Base-by-base conservation (phyloP, 2,113 vertebrate genomes). In the Nothobranchius furzeri region DNA sequence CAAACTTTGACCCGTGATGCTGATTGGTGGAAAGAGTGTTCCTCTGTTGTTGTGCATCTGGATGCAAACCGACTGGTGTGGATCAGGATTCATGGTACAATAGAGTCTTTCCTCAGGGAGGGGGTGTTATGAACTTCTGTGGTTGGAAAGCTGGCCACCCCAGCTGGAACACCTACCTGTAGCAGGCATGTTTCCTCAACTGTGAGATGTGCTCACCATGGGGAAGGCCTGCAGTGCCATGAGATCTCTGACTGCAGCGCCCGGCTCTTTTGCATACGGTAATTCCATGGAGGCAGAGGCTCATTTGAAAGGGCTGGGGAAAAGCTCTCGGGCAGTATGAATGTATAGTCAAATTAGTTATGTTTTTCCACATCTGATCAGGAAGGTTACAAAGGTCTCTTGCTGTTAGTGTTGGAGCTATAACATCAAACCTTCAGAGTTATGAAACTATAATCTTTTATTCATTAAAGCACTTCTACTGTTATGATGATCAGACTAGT, bases 231-330 rank as follows among this genome's bases (percentile, higher is more conserved):
- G 43, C 73, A 12, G 56, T 48, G 58, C 71, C 69, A 15, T 50
- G 73, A 57, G 55, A 73, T 66, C 70, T 30, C 30, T 60, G 71
- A 68, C 61, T 70, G 72, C 82, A 79, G 69, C 45, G 63, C 61
- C 47, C n/a, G 10, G 50, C 83, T 88, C 37, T 57, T 93, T 93
- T 93, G 90, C 90, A 92, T 91, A 76, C 4, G n/a, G 84, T 76
- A 81, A 87, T 92, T 91, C 87, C 90, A 79, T 89, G 84, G 88
- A 92, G 87, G 82, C 83, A 68, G 40, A 43, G 46, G 64, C 64
- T 82, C 12, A 61, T 83, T 86, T 82, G 55, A 82, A 83, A 85
- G 73, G 35, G 48, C 61, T 61, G 79, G 67, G 82, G 88, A 89
- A 92, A 93, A 87, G 75, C 56, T 71, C 75, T 73, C 63, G 75